These are phyloP conservation scores for Menidia menidia DNA, from an alignment of 2,797 vertebrate species.

Conservation along the genomic window DNA sequence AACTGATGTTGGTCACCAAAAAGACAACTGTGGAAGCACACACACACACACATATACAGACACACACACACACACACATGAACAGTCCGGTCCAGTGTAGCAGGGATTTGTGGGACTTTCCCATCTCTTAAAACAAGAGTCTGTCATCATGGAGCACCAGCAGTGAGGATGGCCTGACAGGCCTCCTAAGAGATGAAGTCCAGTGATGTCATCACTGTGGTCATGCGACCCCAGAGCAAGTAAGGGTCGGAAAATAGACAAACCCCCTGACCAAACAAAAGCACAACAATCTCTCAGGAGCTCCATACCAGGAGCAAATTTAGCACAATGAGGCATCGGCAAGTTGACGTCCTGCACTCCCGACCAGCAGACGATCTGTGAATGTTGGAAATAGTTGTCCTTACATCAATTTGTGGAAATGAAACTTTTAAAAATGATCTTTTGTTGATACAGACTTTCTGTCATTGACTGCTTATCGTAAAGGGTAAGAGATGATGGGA, in stretches of 20 bases:
- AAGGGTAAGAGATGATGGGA: slow-evolving; percentile 41
- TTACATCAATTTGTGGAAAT: neutral
- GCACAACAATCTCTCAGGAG: neutral
- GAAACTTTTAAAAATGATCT: neutral
- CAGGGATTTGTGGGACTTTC: slow-evolving; percentile 43
- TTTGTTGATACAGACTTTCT: slow-evolving; percentile 49
- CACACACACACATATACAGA: slow-evolving; percentile 1
- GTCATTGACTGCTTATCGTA: slow-evolving; percentile 21
- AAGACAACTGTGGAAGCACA: slow-evolving; percentile 13
- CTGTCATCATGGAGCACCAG: slow-evolving; percentile 36
- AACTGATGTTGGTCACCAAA: slow-evolving; percentile 8
- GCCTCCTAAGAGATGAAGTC: slow-evolving; percentile 43
- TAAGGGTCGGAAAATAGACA: neutral
- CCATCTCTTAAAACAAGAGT: slow-evolving; percentile 39
- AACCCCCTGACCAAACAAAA: slow-evolving; percentile 1
- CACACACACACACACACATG: slow-evolving; percentile 33
- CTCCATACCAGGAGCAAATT: neutral
- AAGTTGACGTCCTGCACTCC: slow-evolving; percentile 6
- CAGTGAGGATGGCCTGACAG: slow-evolving; percentile 24
- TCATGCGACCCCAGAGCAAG: slow-evolving; percentile 4
- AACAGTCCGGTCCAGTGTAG: slow-evolving; percentile 37
- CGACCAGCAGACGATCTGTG: neutral
- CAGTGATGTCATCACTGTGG: slow-evolving; percentile 33
- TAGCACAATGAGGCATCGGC: slow-evolving; percentile 19
- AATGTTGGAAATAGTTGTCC: slow-evolving; percentile 31